phyloP scores from a whole-genome alignment of 2,888 invertebrate genomes.

The Cheilosia variabilis region DNA sequence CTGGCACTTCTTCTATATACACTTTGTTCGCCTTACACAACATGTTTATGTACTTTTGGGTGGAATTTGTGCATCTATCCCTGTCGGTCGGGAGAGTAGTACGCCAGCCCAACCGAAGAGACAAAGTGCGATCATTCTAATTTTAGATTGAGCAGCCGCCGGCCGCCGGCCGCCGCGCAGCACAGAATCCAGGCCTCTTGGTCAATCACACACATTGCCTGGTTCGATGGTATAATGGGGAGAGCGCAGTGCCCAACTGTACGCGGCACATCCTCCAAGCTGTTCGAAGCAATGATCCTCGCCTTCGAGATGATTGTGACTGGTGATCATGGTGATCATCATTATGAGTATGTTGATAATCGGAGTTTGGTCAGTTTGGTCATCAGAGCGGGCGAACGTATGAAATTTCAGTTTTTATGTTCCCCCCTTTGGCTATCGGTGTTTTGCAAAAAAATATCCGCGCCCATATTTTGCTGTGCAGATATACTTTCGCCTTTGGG shows the following conservation, averaged over 20 bases:
- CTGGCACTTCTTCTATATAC: not conserved
- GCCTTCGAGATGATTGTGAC: constrained; percentile 13
- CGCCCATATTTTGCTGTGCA: constrained; percentile 33
- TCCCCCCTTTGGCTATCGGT: constrained; percentile 37
- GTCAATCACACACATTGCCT: constrained; percentile 69
- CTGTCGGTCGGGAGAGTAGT: constrained; percentile 26
- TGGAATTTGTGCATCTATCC: constrained; percentile 58
- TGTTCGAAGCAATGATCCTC: constrained; percentile 22
- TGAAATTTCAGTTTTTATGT: constrained; percentile 63
- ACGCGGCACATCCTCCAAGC: constrained; percentile 17
- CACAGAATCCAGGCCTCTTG: constrained; percentile 73
- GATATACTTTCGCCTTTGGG: constrained; percentile 19
- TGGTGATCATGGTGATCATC: constrained; percentile 43
- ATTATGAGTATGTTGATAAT: constrained; percentile 11
- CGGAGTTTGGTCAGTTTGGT: constrained; percentile 19
- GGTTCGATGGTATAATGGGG: not conserved
- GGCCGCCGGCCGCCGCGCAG: not conserved
- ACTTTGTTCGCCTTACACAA: constrained; percentile 4
- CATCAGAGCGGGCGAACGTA: constrained; percentile 31
- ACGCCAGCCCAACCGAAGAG: constrained; percentile 39
- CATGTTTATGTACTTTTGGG: constrained; percentile 45
- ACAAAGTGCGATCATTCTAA: constrained; percentile 65
- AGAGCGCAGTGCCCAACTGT: constrained; percentile 52
- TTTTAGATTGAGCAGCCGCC: constrained; percentile 53
- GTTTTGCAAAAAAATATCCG: constrained; percentile 24